These are phyloP conservation scores for Rhea pennata DNA, from an alignment of 2,113 vertebrate genomes.

Conservation along the genomic window DNA sequence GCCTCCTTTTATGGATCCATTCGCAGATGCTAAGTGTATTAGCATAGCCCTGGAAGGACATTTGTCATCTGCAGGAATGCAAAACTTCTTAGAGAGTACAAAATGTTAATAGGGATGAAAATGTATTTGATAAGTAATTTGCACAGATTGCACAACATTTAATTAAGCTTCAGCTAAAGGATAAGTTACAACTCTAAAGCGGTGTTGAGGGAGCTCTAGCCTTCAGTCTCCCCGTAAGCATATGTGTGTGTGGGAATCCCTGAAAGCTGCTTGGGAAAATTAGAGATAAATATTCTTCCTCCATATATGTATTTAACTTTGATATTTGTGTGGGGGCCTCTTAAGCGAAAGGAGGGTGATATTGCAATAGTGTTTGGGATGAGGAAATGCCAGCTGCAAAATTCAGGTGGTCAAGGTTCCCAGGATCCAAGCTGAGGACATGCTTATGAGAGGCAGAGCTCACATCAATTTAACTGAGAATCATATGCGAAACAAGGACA, in stretches of 20 bases:
- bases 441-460: background rate
- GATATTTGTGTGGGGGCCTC: background rate
- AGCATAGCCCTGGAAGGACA: background rate
- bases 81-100: background rate
- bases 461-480: background rate
- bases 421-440: background rate
- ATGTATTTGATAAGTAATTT: background rate
- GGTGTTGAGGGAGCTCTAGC: background rate
- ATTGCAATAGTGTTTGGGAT: background rate
- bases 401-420: background rate
- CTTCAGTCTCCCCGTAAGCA: background rate
- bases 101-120: background rate
- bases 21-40: conserved; percentile 27
- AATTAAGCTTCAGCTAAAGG: background rate
- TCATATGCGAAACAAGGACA: background rate
- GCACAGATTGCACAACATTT: background rate
- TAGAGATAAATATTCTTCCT: conserved; percentile 37
- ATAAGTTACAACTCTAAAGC: background rate
- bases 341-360: background rate
- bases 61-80: background rate
- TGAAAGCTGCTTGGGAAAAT: conserved; percentile 18
- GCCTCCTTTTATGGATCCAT: background rate
- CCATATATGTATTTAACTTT: background rate
- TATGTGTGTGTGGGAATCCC: background rate
- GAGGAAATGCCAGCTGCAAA: background rate